These are phyloP conservation scores for Chaetodon trifasciatus DNA, from an alignment of 2,797 vertebrate species.

Conservation along the genomic window DNA sequence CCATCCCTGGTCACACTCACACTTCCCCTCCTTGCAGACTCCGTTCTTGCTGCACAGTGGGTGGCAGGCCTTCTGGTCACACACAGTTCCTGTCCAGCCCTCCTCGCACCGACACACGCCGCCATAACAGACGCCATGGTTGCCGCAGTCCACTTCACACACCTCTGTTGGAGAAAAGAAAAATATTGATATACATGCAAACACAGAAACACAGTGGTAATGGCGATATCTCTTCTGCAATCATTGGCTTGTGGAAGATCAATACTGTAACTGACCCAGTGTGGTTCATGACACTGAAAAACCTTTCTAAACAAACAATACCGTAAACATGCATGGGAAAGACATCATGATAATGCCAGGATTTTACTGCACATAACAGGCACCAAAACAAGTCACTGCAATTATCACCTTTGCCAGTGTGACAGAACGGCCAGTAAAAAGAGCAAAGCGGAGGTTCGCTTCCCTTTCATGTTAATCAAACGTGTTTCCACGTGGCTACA, in stretches of 20 bases:
- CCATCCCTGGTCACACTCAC: constrained; percentile 98
- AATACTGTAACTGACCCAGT: not conserved
- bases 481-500: not conserved
- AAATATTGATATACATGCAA: not conserved
- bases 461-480: not conserved
- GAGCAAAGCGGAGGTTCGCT: not conserved
- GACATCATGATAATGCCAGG: not conserved
- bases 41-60: constrained; percentile 95
- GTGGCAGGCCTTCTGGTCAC: constrained; percentile 95
- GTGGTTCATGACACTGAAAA: not conserved
- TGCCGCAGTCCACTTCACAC: constrained; percentile 92
- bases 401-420: not conserved
- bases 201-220: not conserved
- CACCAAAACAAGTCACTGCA: not conserved
- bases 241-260: not conserved
- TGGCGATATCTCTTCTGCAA: not conserved
- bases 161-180: constrained; percentile 84
- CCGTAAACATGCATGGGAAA: not conserved
- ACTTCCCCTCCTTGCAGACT: constrained; percentile 96
- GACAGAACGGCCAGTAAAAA: not conserved
- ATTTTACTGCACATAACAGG: not conserved
- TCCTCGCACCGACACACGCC: constrained; percentile 95
- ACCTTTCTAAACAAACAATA: not conserved
- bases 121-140: constrained; percentile 92
- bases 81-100: constrained; percentile 93